These are phyloP conservation scores for Aphelinus certus DNA, from an alignment of 1,140 invertebrate genomes.

Conservation along the genomic window DNA sequence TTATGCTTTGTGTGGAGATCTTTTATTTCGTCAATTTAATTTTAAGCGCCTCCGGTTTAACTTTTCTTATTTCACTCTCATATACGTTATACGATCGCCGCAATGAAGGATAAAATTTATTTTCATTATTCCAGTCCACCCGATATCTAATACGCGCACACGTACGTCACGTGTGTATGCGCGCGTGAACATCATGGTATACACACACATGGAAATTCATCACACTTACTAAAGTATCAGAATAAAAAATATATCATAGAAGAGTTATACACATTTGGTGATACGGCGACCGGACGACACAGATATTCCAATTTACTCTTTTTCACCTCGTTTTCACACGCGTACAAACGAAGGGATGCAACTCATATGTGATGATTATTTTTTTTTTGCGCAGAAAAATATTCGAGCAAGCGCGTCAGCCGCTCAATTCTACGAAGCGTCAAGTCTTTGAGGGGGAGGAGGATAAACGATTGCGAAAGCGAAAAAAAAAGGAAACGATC, in stretches of 20 bases:
- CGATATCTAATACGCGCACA: neutral
- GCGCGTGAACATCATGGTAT: no score
- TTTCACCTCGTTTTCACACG: neutral
- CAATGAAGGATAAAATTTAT: conserved; percentile 35
- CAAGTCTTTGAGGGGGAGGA: no score
- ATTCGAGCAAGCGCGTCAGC: conserved; percentile 1
- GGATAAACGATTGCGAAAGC: no score
- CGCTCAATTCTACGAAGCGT: no score
- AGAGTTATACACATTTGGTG: conserved; percentile 16
- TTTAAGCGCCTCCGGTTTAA: neutral
- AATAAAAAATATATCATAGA: conserved; percentile 39
- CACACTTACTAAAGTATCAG: conserved; percentile 22
- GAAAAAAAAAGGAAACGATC: no score
- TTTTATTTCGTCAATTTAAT: conserved; percentile 28
- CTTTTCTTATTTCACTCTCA: neutral
- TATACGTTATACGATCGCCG: conserved; percentile 31
- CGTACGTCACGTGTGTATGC: neutral
- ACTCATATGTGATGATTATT: neutral
- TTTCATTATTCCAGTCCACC: neutral
- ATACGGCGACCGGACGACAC: conserved; percentile 41
- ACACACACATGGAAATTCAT: conserved; percentile 17
- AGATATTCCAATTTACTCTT: neutral
- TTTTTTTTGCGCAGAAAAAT: neutral
- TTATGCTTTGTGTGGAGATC: conserved; percentile 40
- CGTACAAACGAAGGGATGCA: conserved; percentile 3